Percentiles rank a stretch among this genome's conserved stretches.
Conservation (phyloP, 2,113 vertebrate genomes). For the Calidris pugnax region DNA sequence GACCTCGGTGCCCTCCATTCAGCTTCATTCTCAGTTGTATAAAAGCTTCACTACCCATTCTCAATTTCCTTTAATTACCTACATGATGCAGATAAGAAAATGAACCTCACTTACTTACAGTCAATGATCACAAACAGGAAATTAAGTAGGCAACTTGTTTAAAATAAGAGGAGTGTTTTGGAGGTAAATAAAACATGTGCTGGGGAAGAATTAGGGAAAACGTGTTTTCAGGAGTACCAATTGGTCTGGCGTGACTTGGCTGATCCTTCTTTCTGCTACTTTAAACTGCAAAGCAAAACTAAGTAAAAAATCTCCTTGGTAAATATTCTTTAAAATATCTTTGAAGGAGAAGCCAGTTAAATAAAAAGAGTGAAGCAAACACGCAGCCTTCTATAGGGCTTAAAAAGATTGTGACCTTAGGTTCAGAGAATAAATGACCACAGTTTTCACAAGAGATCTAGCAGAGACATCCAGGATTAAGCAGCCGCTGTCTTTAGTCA, state of each 20-base stretch:
- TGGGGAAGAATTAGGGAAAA: conserved; percentile 35
- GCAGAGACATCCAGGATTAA: conserved; percentile 67
- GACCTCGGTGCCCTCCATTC: conserved; percentile 83
- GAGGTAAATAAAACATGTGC: conserved; percentile 74
- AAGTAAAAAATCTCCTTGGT: conserved; percentile 69
- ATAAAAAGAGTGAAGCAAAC: conserved; percentile 70
- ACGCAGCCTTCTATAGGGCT: conserved; percentile 72
- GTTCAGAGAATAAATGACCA: conserved; percentile 74
- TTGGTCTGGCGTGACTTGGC: conserved; percentile 39
- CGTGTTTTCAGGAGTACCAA: conserved; percentile 25
- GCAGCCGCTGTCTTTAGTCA: conserved; percentile 66
- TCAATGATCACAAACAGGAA: conserved; percentile 84
- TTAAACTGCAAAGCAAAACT: conserved; percentile 63
- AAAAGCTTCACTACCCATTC: conserved; percentile 87
- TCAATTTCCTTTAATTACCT: conserved; percentile 93
- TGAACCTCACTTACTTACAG: conserved; percentile 82
- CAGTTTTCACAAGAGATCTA: conserved; percentile 72
- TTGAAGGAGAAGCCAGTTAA: conserved; percentile 65
- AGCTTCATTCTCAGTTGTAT: conserved; percentile 83
- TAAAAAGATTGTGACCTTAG: conserved; percentile 73
- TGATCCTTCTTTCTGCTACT: conserved; percentile 63
- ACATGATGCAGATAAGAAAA: conserved; percentile 88
- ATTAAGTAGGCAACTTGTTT: conserved; percentile 83
- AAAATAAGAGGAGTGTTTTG: conserved; percentile 77
- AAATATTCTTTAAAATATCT: conserved; percentile 75